Base-by-base conservation (phyloP, 2,888 invertebrate species). In the Listrodromus nycthemerus region DNA sequence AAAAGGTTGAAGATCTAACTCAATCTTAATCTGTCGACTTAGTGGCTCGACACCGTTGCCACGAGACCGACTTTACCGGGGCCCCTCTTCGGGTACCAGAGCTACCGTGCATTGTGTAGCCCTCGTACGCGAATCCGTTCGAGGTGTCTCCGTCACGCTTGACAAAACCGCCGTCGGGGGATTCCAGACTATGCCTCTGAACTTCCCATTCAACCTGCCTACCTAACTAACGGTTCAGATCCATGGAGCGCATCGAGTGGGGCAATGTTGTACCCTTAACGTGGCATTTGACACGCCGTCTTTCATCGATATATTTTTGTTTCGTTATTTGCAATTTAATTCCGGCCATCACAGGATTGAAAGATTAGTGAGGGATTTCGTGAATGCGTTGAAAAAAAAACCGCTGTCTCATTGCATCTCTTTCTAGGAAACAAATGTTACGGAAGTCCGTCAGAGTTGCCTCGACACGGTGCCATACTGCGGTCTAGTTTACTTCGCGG, bases 61-160 rank as follows among this genome's bases (percentile, higher is more conserved):
- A 24, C 16, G 61, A 50, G n/a, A 13, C 45, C 33, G 45, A 79
- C 74, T 76, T 70, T 74, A 76, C 30, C 73, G 30, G 24, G 30
- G 30, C 63, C 80, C 83, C 73, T 69, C 80, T 55, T 10, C 48
- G n/a, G 63, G 19, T 50, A 55, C 33, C 45, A 48, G 61, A 48
- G 77, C 82, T 73, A 77, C 69, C 48, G 82, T 79, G 74, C 63
- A 80, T 83, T 73, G 50, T 80, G 37, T 2, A 61, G 73, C 61
- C 50, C 41, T 7, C 48, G 30, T 69, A 71, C 66, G 61, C 76
- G 55, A 24, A 80, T 73, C 76, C 65, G 73, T 83, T 77, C 74
- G 80, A 80, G 80, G 80, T 80, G 69, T 81, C 78, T 84, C 75
- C 83, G 83, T 80, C 80, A 84, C 76, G 80, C 80, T 84, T 74